Evolutionary conservation across 2,113 vertebrate genomes (phyloP), one percentile per base, ranked within the genome.

Genomic region (Thalassarche chlororhynchos): DNA sequence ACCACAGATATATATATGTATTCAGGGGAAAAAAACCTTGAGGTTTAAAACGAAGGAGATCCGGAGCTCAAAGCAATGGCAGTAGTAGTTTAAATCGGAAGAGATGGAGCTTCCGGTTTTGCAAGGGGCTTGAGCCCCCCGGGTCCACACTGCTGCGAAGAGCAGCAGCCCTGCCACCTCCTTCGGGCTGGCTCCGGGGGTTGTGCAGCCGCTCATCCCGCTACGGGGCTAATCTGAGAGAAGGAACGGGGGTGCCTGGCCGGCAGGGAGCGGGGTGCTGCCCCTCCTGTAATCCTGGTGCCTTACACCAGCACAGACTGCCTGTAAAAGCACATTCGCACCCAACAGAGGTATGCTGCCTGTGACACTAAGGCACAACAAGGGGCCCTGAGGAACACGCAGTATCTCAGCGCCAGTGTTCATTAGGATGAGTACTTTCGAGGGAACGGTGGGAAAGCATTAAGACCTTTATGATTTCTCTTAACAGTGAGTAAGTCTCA

Each of bases 101-200:
- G 42, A 71, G 32, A 38, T 3, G 12, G 55, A 92, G 17, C 49
- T 70, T 87, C 32, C n/a, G 69, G 49, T 47, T 91, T 65, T 32
- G 14, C 40, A 65, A 46, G 31, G 40, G 51, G 36, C 46, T 46
- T 31, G n/a, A 77, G 54, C 44, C 52, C 32, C 9, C 7, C 2
- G 6, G 34, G 23, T 17, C 26, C 40, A 15, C 14, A 6, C 16
- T 26, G 60, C 16, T 61, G 40, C 57, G 14, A 26, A 26, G 25
- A 70, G 61, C 51, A 32, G 20, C 54, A 60, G 38, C 32, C 31
- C 40, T 69, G 58, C 21, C 8, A 7, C 12, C 42, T 29, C 16
- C 15, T 25, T 12, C 0, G 0, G 3, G 32, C 61, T 46, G 52
- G n/a, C 38, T 14, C 16, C 0, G 0, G 52, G 34, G 34, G 17